Evolutionary conservation across 2,888 invertebrate genomes (phyloP).

Genomic region (Campoplex capitator): DNA sequence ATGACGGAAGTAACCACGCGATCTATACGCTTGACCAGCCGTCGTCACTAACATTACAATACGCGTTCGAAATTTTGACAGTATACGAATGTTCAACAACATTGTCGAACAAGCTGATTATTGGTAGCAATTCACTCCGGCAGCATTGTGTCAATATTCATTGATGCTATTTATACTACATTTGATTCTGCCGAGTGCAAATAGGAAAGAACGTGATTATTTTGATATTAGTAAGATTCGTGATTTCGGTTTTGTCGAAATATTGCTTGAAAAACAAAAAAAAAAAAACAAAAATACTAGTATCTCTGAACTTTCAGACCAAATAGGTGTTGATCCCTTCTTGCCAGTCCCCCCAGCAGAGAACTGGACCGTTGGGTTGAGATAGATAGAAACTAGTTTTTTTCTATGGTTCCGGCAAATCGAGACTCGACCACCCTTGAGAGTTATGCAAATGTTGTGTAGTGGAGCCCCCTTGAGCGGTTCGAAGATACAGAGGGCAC

Average conservation of each 20-base stretch:
- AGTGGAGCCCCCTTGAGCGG: constrained; percentile 61
- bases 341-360: constrained; percentile 45
- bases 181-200: constrained; percentile 37
- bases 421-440: constrained; percentile 68
- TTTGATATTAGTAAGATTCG: background rate
- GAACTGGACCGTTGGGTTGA: constrained; percentile 68
- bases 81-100: constrained; percentile 27
- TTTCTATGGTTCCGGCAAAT: constrained; percentile 18
- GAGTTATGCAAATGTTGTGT: constrained; percentile 70
- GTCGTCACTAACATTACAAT: constrained; percentile 43
- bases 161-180: constrained; percentile 80
- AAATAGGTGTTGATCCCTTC: constrained; percentile 18
- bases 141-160: constrained; percentile 80
- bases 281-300: background rate
- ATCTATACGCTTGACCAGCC: constrained; percentile 47
- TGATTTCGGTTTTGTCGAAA: background rate
- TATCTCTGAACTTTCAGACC: constrained; percentile 43
- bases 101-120: constrained; percentile 73
- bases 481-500: constrained; percentile 33
- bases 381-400: constrained; percentile 67
- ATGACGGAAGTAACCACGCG: constrained; percentile 37
- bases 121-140: constrained; percentile 78
- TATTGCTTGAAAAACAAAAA: background rate
- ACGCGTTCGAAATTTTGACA: constrained; percentile 35
- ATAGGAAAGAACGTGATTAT: background rate